These are phyloP conservation scores for Anabacerthia variegaticeps DNA, from an alignment of 2,797 vertebrate species.

Conservation along the genomic window DNA sequence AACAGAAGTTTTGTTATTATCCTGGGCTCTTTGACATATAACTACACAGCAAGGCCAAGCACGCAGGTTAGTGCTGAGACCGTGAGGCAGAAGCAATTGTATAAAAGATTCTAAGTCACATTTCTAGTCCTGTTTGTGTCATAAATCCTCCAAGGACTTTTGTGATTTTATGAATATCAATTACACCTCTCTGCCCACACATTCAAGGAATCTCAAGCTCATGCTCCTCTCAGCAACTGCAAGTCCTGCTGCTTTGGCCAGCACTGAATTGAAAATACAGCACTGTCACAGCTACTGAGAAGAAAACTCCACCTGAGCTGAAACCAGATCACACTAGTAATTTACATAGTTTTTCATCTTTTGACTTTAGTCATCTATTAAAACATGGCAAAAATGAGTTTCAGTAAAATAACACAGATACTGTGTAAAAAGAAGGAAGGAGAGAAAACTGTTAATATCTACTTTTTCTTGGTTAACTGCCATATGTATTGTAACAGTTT, in stretches of 20 bases:
- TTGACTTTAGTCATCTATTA: neutral
- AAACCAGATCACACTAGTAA: neutral
- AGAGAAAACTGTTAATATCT: neutral
- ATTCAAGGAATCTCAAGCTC: neutral
- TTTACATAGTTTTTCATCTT: neutral
- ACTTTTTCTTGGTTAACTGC: neutral
- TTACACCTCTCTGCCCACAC: neutral
- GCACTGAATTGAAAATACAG: neutral
- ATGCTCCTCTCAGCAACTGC: neutral
- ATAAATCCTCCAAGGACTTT: neutral
- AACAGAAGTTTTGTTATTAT: constrained; percentile 38
- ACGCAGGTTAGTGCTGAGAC: neutral
- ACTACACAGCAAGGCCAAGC: constrained; percentile 4
- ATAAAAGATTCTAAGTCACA: constrained; percentile 18
- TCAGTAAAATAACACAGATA: neutral
- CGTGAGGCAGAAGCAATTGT: constrained; percentile 13
- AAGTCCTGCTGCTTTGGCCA: neutral
- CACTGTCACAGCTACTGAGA: neutral
- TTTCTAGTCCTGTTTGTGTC: neutral
- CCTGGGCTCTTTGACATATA: neutral
- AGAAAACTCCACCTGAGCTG: neutral
- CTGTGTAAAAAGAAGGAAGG: neutral
- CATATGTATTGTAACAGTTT: neutral
- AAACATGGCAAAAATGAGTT: neutral
- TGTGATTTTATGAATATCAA: constrained; percentile 33